These are phyloP conservation scores for Ethmia dodecea DNA, from an alignment of 2,888 invertebrate species.

Conservation along the genomic window DNA sequence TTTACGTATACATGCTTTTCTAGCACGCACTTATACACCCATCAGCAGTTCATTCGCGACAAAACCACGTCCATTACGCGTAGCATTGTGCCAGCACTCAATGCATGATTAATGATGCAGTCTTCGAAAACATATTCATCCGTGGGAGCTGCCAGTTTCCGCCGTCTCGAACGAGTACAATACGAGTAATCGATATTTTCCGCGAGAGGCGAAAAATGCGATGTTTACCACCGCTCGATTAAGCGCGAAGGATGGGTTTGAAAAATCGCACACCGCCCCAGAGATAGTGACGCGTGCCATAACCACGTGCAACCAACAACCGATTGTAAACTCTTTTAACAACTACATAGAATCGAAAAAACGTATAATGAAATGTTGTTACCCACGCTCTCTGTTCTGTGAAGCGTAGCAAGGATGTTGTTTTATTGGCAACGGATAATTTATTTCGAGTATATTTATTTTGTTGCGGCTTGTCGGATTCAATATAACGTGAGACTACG, in stretches of 20 bases:
- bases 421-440: constrained; percentile 75
- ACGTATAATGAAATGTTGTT: constrained; percentile 4
- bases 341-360: constrained; percentile 29
- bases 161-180: constrained; percentile 42
- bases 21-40: constrained; percentile 37
- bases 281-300: constrained; percentile 49
- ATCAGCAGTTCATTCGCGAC: constrained; percentile 45
- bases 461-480: constrained; percentile 51
- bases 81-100: constrained; percentile 56
- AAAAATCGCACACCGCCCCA: constrained; percentile 56
- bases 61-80: constrained; percentile 57
- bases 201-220: constrained; percentile 63
- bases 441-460: constrained; percentile 73
- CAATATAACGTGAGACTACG: constrained; percentile 66
- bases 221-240: constrained; percentile 74
- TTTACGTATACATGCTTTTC: constrained; percentile 16
- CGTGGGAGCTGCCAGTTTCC: constrained; percentile 51
- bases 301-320: constrained; percentile 13
- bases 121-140: constrained; percentile 61
- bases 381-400: constrained; percentile 33
- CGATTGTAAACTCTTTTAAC: constrained; percentile 24
- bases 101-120: constrained; percentile 68
- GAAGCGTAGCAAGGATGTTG: constrained; percentile 54
- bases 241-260: constrained; percentile 56
- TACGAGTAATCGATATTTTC: constrained; percentile 48